Evolutionary conservation across 2,888 invertebrate genomes (phyloP).

Genomic region (Caenorhabditis sp.): DNA sequence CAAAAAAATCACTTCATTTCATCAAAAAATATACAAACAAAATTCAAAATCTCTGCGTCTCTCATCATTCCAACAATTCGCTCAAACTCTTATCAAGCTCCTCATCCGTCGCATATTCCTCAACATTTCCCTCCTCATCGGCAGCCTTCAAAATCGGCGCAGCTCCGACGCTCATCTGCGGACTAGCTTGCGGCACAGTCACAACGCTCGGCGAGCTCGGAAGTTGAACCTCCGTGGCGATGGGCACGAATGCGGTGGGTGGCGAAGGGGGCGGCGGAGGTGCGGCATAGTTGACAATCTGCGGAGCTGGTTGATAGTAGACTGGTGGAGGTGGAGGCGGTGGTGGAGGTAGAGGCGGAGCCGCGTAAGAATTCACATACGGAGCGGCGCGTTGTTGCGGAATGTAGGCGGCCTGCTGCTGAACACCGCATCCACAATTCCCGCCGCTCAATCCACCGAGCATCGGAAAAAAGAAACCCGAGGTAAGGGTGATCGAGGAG

Average conservation of each 20-base stretch:
- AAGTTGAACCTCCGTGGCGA: not conserved
- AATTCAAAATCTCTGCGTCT: too few species aligned
- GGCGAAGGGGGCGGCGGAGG: constrained; percentile 1
- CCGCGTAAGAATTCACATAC: not conserved
- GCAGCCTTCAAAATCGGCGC: not conserved
- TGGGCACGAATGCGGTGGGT: not conserved
- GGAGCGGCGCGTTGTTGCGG: not conserved
- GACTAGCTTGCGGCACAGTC: too few species aligned
- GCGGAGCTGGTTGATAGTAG: not conserved
- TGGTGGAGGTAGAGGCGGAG: not conserved
- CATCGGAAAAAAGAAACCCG: not conserved
- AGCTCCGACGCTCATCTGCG: not conserved
- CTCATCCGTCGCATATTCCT: not conserved
- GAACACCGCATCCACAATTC: not conserved
- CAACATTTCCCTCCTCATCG: too few species aligned
- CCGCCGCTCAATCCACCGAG: not conserved
- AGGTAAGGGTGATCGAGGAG: not conserved
- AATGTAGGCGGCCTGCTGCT: not conserved
- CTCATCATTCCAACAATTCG: not conserved
- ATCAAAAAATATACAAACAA: too few species aligned
- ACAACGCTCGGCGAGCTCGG: not conserved
- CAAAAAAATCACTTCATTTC: too few species aligned
- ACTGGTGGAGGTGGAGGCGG: constrained; percentile 4
- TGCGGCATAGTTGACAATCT: not conserved
- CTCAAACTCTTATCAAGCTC: not conserved